phyloP scores from a whole-genome alignment of 2,113 vertebrate species.

The Pteronura brasiliensis region DNA sequence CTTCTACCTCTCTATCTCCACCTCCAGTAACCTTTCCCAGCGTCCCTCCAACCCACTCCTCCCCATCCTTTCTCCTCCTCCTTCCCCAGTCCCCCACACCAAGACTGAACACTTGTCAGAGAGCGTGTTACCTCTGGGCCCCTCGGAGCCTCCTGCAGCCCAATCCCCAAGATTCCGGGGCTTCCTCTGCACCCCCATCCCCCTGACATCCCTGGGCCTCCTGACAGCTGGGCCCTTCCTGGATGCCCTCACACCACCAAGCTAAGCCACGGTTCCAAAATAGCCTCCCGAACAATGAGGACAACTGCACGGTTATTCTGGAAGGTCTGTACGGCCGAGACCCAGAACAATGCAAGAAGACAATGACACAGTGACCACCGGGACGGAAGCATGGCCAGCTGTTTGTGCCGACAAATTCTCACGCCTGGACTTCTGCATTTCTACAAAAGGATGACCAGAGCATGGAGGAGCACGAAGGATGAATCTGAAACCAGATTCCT shows the following conservation, averaged over 20 bases:
- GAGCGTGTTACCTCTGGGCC: not conserved
- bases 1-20: not conserved
- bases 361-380: not conserved
- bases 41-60: not conserved
- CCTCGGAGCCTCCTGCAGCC: not conserved
- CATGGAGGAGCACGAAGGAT: not conserved
- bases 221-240: constrained; percentile 78
- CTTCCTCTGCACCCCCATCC: not conserved
- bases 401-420: not conserved
- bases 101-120: not conserved
- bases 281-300: constrained; percentile 60
- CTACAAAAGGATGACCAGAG: not conserved
- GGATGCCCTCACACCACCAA: constrained; percentile 64
- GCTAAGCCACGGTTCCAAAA: constrained; percentile 79
- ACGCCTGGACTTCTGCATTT: not conserved
- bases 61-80: not conserved
- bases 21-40: not conserved
- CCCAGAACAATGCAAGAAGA: not conserved
- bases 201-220: not conserved
- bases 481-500: not conserved
- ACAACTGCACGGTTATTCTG: constrained; percentile 82
- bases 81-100: not conserved
- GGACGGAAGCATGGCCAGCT: not conserved
- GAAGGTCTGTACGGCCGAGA: constrained; percentile 57
- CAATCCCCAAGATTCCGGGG: not conserved